phyloP scores from a whole-genome alignment of 2,888 invertebrate genomes.

The Anarsia innoxiella region DNA sequence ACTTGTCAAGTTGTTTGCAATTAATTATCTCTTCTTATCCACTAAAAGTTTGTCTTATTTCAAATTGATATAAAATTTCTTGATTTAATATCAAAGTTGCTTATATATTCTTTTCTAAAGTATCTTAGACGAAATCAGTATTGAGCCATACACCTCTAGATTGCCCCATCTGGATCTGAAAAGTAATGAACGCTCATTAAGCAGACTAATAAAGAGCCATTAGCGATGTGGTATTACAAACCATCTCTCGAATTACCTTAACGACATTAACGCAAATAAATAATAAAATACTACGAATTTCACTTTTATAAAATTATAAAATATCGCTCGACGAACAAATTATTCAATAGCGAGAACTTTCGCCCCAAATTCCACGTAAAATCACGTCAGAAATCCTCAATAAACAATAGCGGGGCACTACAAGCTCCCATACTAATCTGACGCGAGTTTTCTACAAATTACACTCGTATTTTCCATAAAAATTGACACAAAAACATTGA shows the following conservation, averaged over 20 bases:
- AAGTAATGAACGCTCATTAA: conserved; percentile 33
- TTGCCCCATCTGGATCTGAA: conserved; percentile 53
- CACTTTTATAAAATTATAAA: conserved; percentile 14
- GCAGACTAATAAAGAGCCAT: conserved; percentile 24
- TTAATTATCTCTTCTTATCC: too few relatives aligned
- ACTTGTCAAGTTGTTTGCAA: too few relatives aligned
- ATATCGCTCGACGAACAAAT: neutral
- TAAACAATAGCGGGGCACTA: conserved; percentile 59
- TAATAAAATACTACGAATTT: conserved; percentile 16
- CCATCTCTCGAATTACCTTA: conserved; percentile 25
- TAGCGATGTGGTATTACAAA: conserved; percentile 34
- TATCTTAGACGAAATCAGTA: too few relatives aligned
- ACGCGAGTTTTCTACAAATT: conserved; percentile 30
- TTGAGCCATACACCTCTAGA: conserved; percentile 30
- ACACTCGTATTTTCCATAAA: too few relatives aligned
- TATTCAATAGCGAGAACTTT: conserved; percentile 25
- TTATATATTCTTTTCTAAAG: too few relatives aligned
- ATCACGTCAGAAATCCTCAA: conserved; percentile 37
- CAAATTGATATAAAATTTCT: too few relatives aligned
- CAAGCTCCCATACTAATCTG: conserved; percentile 59
- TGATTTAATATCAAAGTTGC: too few relatives aligned
- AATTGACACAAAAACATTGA: too few relatives aligned
- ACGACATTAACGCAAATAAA: conserved; percentile 21
- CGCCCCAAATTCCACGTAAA: conserved; percentile 39
- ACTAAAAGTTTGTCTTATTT: too few relatives aligned